Conservation (phyloP, 2,888 invertebrate genomes). For the Noctua pronuba region DNA sequence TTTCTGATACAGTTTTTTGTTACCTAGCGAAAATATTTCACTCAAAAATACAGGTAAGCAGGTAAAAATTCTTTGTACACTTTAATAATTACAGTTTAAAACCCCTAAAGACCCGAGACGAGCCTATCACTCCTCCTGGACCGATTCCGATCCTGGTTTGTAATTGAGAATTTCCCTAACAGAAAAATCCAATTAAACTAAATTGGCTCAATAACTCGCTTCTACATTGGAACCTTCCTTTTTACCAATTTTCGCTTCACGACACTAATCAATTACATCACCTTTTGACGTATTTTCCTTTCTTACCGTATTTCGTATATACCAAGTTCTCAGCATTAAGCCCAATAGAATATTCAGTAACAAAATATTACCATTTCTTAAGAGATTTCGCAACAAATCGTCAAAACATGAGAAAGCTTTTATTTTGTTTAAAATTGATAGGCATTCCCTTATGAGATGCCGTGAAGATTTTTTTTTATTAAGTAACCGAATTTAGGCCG, state of each 20-base stretch:
- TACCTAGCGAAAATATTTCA: not conserved
- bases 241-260: conserved; percentile 38
- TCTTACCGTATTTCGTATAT: conserved; percentile 5
- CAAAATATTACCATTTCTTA: conserved; percentile 61
- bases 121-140: conserved; percentile 6
- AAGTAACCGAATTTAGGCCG: conserved; percentile 20
- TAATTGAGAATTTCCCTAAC: conserved; percentile 27
- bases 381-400: conserved; percentile 52
- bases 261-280: conserved; percentile 40
- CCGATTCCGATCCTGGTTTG: not conserved
- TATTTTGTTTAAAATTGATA: conserved; percentile 65
- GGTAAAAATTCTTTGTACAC: not conserved
- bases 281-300: conserved; percentile 38
- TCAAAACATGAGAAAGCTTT: conserved; percentile 63
- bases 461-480: conserved; percentile 31
- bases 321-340: conserved; percentile 30
- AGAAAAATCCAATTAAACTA: conserved; percentile 54
- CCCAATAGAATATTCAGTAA: conserved; percentile 59
- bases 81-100: conserved; percentile 22
- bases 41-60: not conserved
- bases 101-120: not conserved
- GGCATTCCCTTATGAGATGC: conserved; percentile 42
- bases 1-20: not conserved
- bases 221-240: conserved; percentile 18
- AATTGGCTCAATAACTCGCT: conserved; percentile 46